These are phyloP conservation scores for Oophaga sylvatica DNA, from an alignment of 2,797 vertebrate genomes.

Conservation along the genomic window DNA sequence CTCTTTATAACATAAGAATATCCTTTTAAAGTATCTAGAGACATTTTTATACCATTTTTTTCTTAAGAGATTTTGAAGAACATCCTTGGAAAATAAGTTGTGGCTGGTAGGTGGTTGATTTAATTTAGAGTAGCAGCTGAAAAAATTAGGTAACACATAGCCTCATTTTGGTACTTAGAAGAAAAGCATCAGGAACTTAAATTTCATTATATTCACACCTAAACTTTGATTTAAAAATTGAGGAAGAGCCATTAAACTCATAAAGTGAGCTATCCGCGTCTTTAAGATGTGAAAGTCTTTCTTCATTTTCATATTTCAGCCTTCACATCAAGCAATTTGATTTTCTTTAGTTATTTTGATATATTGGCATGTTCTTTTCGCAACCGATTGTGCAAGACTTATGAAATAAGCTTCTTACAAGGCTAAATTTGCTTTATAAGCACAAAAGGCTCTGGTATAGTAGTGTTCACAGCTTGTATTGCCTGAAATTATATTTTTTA, in stretches of 20 bases:
- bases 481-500: not conserved
- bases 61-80: not conserved
- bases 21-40: not conserved
- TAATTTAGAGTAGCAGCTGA: not conserved
- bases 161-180: constrained; percentile 1
- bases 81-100: not conserved
- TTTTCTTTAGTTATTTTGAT: constrained; percentile 6
- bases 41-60: not conserved
- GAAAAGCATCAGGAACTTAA: constrained; percentile 5
- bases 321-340: not conserved
- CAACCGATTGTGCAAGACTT: not conserved
- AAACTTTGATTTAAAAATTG: constrained; percentile 42
- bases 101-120: constrained; percentile 19
- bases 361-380: constrained; percentile 29
- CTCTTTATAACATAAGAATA: too few relatives aligned
- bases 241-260: not conserved
- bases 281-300: not conserved
- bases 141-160: constrained; percentile 15
- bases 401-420: constrained; percentile 7
- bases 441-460: not conserved
- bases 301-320: constrained; percentile 27
- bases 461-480: not conserved
- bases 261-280: constrained; percentile 7
- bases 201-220: constrained; percentile 36
- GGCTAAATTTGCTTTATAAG: constrained; percentile 11